phyloP scores from a whole-genome alignment of 2,797 vertebrate genomes.

The Eulemur rubriventer region DNA sequence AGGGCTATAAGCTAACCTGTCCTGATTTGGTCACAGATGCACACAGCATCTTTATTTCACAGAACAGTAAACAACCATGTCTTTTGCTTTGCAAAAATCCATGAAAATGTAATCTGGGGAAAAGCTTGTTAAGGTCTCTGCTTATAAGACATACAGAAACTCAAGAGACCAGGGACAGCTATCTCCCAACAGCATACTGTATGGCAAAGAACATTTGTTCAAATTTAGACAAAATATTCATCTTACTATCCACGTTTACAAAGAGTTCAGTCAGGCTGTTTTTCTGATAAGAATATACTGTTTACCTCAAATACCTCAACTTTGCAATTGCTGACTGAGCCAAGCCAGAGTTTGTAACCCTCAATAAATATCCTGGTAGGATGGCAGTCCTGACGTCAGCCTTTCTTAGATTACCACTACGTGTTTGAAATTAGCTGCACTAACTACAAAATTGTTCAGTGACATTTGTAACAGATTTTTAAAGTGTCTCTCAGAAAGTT shows the following conservation, averaged over 20 bases:
- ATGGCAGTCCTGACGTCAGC: fast-evolving
- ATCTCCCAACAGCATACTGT: not conserved
- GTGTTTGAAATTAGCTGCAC: not conserved
- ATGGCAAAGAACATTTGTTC: not conserved
- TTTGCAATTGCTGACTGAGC: not conserved
- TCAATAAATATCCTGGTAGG: not conserved
- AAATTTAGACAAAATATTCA: not conserved
- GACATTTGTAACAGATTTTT: not conserved
- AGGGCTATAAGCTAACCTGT: fast-evolving
- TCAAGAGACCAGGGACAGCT: not conserved
- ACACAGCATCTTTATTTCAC: not conserved
- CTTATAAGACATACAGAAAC: not conserved
- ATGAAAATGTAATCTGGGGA: not conserved
- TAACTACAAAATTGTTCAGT: not conserved
- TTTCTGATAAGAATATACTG: not conserved
- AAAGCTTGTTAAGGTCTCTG: not conserved
- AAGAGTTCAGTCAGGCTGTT: not conserved
- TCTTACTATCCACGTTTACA: not conserved
- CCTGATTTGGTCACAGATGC: not conserved
- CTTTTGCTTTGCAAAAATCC: not conserved
- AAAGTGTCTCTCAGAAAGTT: not conserved
- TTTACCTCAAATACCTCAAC: not conserved
- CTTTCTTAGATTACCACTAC: not conserved
- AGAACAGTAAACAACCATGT: not conserved
- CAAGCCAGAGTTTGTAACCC: not conserved